Base-by-base conservation (phyloP, 2,888 invertebrate genomes). In the Lomographa bimaculata region DNA sequence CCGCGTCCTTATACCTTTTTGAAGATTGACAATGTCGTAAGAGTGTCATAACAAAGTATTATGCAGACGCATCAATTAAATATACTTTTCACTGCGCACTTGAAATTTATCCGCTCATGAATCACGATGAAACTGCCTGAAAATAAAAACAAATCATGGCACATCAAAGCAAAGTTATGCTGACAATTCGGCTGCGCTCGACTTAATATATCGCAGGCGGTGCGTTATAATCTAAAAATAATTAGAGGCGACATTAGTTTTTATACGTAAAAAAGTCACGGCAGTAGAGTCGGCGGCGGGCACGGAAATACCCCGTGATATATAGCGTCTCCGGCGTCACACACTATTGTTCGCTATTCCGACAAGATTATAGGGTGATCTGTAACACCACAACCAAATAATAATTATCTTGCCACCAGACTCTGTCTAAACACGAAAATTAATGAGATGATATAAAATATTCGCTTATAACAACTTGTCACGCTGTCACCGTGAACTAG, bases 201-300 rank as follows among this genome's bases (percentile, higher is more conserved):
- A 73, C 82, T 77, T 83, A 85, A 86, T 82, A 84, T 89, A 89
- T 80, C 72, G 80, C 84, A 71, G 79, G 76, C 86, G 85, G 83
- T 82, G 76, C 81, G 86, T 82, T 86, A 78, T 85, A 85, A 87
- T 87, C 87, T 86, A 89, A 86, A 89, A 89, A 89, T 89, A 89
- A 89, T 89, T 87, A 89, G 84, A 82, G 72, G 73, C 73, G 85
- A 84, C 86, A 86, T 86, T 86, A 82, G 87, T 89, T 87, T 87
- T 89, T 86, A 84, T 79, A 79, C 80, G 79, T 87, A 86, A 87
- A 89, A 86, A 86, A 86, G 79, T 80, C 72, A 73, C 71, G 71
- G 71, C 63, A 71, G 73, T 77, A 71, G 70, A 66, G 63, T 64
- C 66, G 67, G 66, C 72, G 67, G 54, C 42, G 46, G 60, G 80